phyloP scores from a whole-genome alignment of 2,797 vertebrate species.

The Champsocephalus esox region DNA sequence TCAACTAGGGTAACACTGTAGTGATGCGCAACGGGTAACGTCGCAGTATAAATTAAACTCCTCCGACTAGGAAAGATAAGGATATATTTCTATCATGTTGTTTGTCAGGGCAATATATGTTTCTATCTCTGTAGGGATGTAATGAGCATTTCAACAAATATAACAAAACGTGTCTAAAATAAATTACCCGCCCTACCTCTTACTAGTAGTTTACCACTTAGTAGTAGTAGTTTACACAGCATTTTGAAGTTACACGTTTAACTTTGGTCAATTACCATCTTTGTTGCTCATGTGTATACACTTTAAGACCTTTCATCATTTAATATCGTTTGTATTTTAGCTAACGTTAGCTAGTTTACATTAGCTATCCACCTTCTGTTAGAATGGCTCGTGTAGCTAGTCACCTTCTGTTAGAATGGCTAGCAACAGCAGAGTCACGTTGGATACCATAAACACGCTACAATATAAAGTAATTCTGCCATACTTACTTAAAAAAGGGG shows the following conservation, averaged over 20 bases:
- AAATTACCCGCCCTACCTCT: too few species aligned
- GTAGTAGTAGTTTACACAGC: not conserved
- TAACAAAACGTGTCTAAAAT: too few species aligned
- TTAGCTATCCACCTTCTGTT: conserved; percentile 4
- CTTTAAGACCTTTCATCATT: not conserved
- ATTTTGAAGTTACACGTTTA: accelerated
- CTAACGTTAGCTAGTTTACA: not conserved
- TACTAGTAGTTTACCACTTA: not conserved
- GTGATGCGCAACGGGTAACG: too few species aligned
- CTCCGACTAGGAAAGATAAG: too few species aligned
- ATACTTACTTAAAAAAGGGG: conserved; percentile 52
- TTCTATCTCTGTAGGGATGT: too few species aligned
- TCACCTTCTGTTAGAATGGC: conserved; percentile 9
- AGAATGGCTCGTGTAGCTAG: conserved; percentile 9
- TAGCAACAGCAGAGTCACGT: conserved; percentile 40
- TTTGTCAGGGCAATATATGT: too few species aligned
- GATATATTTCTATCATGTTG: too few species aligned
- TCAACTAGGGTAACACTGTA: too few species aligned
- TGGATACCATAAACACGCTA: not conserved
- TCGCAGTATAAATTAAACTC: too few species aligned
- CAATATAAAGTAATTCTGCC: not conserved
- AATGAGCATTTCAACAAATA: too few species aligned
- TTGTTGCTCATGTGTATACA: not conserved
- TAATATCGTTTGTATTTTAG: not conserved
- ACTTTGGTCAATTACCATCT: accelerated